phyloP scores from a whole-genome alignment of 92 coral and sea anemone species.

The Pocillopora grandis region DNA sequence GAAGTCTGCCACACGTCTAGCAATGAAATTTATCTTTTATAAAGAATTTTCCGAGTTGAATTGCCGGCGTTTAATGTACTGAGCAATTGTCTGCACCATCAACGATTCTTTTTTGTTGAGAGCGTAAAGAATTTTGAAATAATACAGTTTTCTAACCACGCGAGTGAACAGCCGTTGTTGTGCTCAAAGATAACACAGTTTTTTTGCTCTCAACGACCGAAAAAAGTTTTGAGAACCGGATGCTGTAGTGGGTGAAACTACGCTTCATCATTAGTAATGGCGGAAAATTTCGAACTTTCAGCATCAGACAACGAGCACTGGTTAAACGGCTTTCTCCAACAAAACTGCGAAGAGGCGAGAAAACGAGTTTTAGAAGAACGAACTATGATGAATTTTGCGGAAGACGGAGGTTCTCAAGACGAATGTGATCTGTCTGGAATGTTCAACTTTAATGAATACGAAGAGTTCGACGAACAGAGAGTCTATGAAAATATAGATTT shows the following conservation, averaged over 20 bases:
- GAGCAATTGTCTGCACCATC: background rate
- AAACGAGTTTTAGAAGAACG: constrained; percentile 30
- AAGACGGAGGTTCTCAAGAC: constrained; percentile 2
- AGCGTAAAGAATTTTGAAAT: too few species aligned
- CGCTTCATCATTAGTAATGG: background rate
- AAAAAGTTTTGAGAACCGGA: too few species aligned
- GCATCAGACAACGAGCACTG: constrained; percentile 19
- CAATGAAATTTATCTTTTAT: background rate
- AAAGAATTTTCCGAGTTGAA: background rate
- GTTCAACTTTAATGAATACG: constrained; percentile 21
- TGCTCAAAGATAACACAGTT: too few species aligned
- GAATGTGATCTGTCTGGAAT: constrained; percentile 28
- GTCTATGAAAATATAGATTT: constrained; percentile 8
- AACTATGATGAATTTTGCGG: constrained; percentile 13
- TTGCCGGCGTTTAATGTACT: background rate
- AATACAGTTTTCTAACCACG: too few species aligned
- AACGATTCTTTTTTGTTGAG: too few species aligned
- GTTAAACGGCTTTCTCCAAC: constrained; percentile 36
- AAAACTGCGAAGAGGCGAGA: constrained; percentile 41
- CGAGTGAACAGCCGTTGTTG: too few species aligned
- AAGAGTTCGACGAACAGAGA: background rate
- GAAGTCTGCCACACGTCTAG: background rate
- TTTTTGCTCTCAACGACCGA: too few species aligned
- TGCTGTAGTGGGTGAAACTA: too few species aligned
- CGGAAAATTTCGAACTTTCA: constrained; percentile 5